Conservation (phyloP, 37 sponge, comb jelly and placozoan species). For the Agelas oroides region DNA sequence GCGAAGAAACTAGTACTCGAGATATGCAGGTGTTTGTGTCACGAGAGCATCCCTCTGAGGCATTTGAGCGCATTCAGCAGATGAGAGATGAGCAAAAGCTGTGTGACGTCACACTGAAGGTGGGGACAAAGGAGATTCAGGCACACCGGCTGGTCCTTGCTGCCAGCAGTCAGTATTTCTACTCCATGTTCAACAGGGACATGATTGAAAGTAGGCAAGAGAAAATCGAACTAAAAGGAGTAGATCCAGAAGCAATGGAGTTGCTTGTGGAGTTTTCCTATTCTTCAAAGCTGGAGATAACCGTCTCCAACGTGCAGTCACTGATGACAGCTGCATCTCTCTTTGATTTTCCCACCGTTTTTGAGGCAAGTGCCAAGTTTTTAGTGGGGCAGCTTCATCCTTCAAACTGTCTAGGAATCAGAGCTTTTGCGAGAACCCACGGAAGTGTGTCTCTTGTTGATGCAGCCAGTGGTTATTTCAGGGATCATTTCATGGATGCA, state of each 20-base stretch:
- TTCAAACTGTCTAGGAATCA: constrained; percentile 92
- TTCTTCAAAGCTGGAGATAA: constrained; percentile 89
- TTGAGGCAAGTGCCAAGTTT: constrained; percentile 89
- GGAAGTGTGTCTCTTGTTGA: constrained; percentile 63
- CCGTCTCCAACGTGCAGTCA: constrained; percentile 83
- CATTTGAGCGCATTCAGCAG: constrained; percentile 71
- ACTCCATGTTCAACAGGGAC: constrained; percentile 75
- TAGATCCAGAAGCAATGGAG: constrained; percentile 85
- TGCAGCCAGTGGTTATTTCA: constrained; percentile 67
- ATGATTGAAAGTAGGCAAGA: constrained; percentile 87
- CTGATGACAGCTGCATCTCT: constrained; percentile 92
- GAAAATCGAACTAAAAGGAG: constrained; percentile 81
- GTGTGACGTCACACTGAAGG: constrained; percentile 89
- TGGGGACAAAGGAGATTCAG: constrained; percentile 64
- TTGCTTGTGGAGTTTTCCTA: constrained; percentile 91
- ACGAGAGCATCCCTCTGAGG: constrained; percentile 55
- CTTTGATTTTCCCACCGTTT: constrained; percentile 80
- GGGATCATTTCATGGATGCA: constrained; percentile 84
- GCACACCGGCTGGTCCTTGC: constrained; percentile 91
- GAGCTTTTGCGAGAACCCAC: constrained; percentile 80
- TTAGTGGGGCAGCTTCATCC: constrained; percentile 86
- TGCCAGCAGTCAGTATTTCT: constrained; percentile 79
- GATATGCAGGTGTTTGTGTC: constrained; percentile 47
- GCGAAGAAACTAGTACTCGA: neutral
- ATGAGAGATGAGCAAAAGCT: constrained; percentile 76